Percentiles rank a stretch among this genome's conserved stretches.
Conservation (phyloP, 2,888 invertebrate species). For the Synanthedon andrenaeformis region DNA sequence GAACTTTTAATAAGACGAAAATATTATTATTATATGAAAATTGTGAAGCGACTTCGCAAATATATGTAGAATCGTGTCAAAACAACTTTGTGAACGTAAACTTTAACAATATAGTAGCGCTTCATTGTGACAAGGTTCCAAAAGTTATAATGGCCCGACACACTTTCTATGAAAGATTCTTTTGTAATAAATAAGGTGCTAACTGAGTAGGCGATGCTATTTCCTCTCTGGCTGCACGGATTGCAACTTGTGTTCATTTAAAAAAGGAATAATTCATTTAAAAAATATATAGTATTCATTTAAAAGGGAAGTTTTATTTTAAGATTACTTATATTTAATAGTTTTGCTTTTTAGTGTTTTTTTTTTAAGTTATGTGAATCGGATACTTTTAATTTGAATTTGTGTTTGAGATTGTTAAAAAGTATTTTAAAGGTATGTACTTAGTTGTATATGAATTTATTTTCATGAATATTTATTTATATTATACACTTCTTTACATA, state of each 20-base stretch:
- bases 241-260: conserved; percentile 3
- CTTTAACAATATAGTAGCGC: conserved; percentile 14
- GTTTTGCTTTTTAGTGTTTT: too few species aligned
- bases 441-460: too few species aligned
- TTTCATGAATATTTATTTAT: too few species aligned
- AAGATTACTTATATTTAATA: too few species aligned
- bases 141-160: conserved; percentile 30
- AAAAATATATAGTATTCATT: conserved; percentile 1
- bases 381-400: too few species aligned
- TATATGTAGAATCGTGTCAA: conserved; percentile 28
- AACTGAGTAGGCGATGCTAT: conserved; percentile 2
- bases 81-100: conserved; percentile 20
- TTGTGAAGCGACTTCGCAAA: not conserved
- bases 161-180: conserved; percentile 8
- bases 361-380: too few species aligned
- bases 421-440: too few species aligned
- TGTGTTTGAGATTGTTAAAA: too few species aligned
- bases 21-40: not conserved
- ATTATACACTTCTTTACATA: too few species aligned
- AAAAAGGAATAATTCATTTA: not conserved
- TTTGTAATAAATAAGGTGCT: conserved; percentile 6
- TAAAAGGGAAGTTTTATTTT: conserved; percentile 1
- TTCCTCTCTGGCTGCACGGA: conserved; percentile 4
- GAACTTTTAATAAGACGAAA: not conserved
- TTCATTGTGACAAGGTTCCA: conserved; percentile 31